Conservation (phyloP, 1,140 invertebrate species). For the Drosophila cardini region DNA sequence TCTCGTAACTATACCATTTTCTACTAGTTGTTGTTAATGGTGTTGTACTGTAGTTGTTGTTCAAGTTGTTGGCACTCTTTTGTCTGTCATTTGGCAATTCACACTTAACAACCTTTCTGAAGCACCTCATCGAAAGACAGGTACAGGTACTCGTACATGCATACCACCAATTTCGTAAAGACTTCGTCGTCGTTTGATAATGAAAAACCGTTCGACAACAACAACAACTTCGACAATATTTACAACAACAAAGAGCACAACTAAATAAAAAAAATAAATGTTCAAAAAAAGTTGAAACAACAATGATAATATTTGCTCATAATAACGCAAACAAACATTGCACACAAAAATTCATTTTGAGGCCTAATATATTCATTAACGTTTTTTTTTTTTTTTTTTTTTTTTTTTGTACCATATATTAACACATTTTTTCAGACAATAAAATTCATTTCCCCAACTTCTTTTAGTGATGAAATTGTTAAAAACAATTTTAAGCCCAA, state of each 20-base stretch:
- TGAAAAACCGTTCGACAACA: conserved; percentile 38
- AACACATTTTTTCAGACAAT: conserved; percentile 5
- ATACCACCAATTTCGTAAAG: conserved; percentile 54
- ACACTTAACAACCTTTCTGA: conserved; percentile 56
- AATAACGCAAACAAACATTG: conserved; percentile 16
- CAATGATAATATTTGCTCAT: conserved; percentile 6
- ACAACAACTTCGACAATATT: conserved; percentile 1
- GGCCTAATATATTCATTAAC: conserved; percentile 32
- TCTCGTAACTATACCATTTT: too few species aligned
- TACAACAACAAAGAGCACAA: conserved; percentile 3
- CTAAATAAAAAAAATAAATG: not conserved
- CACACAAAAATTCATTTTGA: conserved; percentile 11
- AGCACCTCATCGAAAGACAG: conserved; percentile 36
- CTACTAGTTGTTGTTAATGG: conserved; percentile 9
- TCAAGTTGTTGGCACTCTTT: conserved; percentile 56
- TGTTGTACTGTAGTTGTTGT: not conserved
- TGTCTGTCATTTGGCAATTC: conserved; percentile 70
- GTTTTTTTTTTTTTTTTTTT: conserved; percentile 6
- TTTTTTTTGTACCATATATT: conserved; percentile 8
- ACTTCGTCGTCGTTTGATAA: conserved; percentile 41
- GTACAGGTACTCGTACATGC: conserved; percentile 35
- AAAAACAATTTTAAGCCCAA: not conserved
- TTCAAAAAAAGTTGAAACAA: not conserved
- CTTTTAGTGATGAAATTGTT: not conserved
- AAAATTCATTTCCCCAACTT: conserved; percentile 1